Conservation (phyloP, 30 jellyfish, hydroid and myxozoan genomes). For the Catostylus mosaicus region DNA sequence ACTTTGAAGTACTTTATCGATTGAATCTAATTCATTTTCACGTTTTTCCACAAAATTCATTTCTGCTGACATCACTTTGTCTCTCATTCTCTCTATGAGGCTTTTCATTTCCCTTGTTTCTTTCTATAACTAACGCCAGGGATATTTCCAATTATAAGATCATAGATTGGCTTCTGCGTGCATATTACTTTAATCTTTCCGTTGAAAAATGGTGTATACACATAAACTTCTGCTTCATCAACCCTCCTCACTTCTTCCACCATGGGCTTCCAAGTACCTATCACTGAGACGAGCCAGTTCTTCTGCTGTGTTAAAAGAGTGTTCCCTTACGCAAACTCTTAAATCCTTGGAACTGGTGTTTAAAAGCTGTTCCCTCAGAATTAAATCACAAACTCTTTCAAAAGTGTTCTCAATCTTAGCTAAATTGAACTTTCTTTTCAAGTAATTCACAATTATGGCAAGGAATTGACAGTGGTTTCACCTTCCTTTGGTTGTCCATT, state of each 20-base stretch:
- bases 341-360: background rate
- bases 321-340: constrained; percentile 14
- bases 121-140: constrained; percentile 25
- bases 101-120: constrained; percentile 12
- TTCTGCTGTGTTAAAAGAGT: constrained; percentile 30
- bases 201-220: background rate
- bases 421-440: constrained; percentile 22
- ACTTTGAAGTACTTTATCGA: background rate
- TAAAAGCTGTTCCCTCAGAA: constrained; percentile 10
- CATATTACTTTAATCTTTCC: constrained; percentile 41
- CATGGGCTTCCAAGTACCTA: constrained; percentile 32
- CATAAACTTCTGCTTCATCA: background rate
- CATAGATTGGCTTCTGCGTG: constrained; percentile 30
- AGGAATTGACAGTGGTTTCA: constrained; percentile 13
- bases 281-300: constrained; percentile 23
- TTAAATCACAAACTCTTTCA: constrained; percentile 20
- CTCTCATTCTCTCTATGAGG: constrained; percentile 25
- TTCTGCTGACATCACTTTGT: constrained; percentile 16
- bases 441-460: constrained; percentile 24
- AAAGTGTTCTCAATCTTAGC: constrained; percentile 25
- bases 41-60: background rate
- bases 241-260: background rate
- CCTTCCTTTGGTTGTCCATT: constrained; percentile 12
- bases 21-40: constrained; percentile 3
- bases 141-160: constrained; percentile 44